Evolutionary conservation across 1,140 invertebrate species (phyloP).

Genomic region (Leptopilina boulardi): DNA sequence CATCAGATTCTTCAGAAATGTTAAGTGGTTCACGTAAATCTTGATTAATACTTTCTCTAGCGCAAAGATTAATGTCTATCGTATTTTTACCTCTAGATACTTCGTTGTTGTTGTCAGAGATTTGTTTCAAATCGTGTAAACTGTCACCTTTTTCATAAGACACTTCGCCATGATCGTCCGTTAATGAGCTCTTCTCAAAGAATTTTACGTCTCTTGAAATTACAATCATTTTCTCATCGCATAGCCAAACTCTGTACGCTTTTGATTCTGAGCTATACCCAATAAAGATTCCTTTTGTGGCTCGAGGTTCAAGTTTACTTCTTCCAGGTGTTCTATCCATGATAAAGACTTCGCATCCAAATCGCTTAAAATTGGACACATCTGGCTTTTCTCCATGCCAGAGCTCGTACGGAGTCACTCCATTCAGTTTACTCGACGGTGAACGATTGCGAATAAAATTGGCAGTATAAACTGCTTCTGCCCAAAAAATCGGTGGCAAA

Average conservation of each 20-base stretch:
- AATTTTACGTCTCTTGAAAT: constrained; percentile 43
- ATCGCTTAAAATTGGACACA: constrained; percentile 33
- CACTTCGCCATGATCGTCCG: not conserved
- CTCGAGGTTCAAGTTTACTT: constrained; percentile 63
- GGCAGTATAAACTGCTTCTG: constrained; percentile 3
- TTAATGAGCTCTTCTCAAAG: not conserved
- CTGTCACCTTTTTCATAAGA: not conserved
- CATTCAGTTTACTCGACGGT: not conserved
- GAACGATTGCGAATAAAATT: constrained; percentile 36
- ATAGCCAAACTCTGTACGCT: constrained; percentile 62
- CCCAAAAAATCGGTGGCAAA: constrained; percentile 6
- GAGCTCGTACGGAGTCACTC: constrained; percentile 36
- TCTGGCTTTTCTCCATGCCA: constrained; percentile 6
- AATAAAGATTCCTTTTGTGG: constrained; percentile 62
- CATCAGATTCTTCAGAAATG: not conserved
- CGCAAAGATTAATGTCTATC: not conserved
- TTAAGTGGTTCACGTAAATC: not conserved
- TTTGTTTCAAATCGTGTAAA: not conserved
- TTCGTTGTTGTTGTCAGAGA: not conserved
- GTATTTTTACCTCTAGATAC: not conserved
- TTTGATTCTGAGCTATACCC: constrained; percentile 65
- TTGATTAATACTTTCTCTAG: not conserved
- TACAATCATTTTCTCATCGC: constrained; percentile 33
- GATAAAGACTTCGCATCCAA: constrained; percentile 68
- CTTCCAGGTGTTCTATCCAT: constrained; percentile 55